These are phyloP conservation scores for Campoplex capitator DNA, from an alignment of 2,888 invertebrate species.

Conservation along the genomic window DNA sequence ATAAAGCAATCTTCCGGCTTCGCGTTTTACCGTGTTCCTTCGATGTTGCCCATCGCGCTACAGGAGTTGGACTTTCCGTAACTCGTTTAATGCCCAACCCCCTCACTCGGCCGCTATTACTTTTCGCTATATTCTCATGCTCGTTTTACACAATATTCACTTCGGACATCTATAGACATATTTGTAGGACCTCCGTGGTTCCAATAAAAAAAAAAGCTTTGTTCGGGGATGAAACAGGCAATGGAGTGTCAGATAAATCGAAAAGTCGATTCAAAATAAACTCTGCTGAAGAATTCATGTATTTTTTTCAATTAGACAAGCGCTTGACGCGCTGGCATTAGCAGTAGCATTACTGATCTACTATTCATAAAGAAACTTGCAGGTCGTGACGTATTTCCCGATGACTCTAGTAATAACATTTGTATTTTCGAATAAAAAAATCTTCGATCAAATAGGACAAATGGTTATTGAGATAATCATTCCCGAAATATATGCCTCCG, in stretches of 20 bases:
- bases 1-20: slow-evolving; percentile 72
- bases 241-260: neutral
- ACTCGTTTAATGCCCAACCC: slow-evolving; percentile 49
- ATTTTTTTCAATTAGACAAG: neutral
- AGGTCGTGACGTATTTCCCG: neutral
- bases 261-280: neutral
- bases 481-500: no score
- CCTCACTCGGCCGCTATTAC: slow-evolving; percentile 22
- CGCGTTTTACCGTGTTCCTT: slow-evolving; percentile 59
- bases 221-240: neutral
- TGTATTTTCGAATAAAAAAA: no score
- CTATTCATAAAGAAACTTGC: no score
- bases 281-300: neutral
- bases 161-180: neutral
- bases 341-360: neutral
- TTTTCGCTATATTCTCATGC: slow-evolving; percentile 38
- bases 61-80: slow-evolving; percentile 44
- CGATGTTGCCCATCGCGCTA: slow-evolving; percentile 41
- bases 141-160: slow-evolving; percentile 30
- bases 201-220: neutral
- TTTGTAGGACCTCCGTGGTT: neutral
- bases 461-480: no score
- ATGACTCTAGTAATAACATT: no score
- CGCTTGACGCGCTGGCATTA: neutral
- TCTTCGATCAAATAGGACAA: no score